These are phyloP conservation scores for Dilophus febrilis DNA, from an alignment of 2,888 invertebrate genomes.

Conservation along the genomic window DNA sequence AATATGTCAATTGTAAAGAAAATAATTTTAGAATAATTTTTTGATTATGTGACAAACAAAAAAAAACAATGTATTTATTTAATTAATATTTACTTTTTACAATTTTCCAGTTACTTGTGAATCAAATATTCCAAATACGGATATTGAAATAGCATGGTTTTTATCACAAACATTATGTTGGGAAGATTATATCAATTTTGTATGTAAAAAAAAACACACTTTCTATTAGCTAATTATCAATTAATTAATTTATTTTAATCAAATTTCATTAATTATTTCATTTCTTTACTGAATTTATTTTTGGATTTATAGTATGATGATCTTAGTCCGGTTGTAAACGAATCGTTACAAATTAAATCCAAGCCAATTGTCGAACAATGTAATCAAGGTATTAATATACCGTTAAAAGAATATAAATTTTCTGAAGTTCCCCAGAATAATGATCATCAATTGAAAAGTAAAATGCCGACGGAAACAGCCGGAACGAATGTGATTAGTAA, in stretches of 20 bases:
- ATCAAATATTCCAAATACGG: conserved; percentile 20
- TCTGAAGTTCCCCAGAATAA: neutral
- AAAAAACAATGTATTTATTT: too few species aligned
- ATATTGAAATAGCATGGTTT: conserved; percentile 34
- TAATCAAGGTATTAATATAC: conserved; percentile 8
- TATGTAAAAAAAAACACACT: conserved; percentile 12
- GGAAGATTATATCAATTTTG: conserved; percentile 24
- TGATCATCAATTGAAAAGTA: neutral
- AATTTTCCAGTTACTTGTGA: conserved; percentile 34
- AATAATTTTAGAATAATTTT: too few species aligned
- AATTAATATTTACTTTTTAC: too few species aligned
- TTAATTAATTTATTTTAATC: too few species aligned
- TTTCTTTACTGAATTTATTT: too few species aligned
- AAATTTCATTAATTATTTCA: too few species aligned
- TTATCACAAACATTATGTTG: conserved; percentile 40
- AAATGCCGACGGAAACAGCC: neutral
- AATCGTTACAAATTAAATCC: conserved; percentile 12
- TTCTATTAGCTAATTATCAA: neutral
- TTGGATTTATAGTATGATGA: conserved; percentile 3
- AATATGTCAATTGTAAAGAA: too few species aligned
- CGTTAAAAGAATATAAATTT: neutral
- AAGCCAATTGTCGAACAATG: conserved; percentile 8
- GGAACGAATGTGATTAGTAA: too few species aligned
- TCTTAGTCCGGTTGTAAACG: conserved; percentile 8
- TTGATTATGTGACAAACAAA: too few species aligned